Percentiles rank a stretch among this genome's conserved stretches.
phyloP scores from a whole-genome alignment of 2,113 vertebrate genomes.

The Poeciliopsis occidentalis region DNA sequence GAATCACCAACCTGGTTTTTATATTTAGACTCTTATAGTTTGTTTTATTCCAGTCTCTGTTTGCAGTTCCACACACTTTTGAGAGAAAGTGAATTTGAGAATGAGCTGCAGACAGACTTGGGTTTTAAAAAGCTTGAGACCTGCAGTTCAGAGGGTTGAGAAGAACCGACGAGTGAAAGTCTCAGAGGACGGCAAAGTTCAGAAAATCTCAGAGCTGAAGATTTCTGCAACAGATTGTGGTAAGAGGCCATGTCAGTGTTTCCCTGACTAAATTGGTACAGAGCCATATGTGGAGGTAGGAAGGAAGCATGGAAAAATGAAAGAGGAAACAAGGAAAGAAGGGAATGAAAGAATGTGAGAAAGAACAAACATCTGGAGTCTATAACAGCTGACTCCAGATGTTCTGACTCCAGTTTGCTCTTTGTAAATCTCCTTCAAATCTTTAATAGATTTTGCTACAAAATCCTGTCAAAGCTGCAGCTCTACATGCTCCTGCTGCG shows the following conservation, averaged over 20 bases:
- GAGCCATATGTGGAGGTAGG: too few species aligned
- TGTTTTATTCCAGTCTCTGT: conserved; percentile 11
- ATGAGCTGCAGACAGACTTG: conserved; percentile 1
- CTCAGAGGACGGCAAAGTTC: conserved; percentile 24
- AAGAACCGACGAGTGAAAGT: conserved; percentile 15
- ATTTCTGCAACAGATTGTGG: conserved; percentile 17
- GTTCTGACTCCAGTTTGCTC: too few species aligned
- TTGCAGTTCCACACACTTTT: conserved; percentile 6
- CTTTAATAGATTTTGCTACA: too few species aligned
- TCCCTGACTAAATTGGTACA: background rate
- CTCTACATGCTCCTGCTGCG: too few species aligned
- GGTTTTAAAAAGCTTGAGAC: conserved; percentile 14
- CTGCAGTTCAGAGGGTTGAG: conserved; percentile 28
- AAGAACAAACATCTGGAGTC: too few species aligned
- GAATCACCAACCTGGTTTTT: conserved; percentile 8
- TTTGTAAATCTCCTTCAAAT: too few species aligned
- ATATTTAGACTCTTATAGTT: conserved; percentile 10
- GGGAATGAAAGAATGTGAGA: background rate
- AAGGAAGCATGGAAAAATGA: too few species aligned
- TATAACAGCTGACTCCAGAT: too few species aligned
- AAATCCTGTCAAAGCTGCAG: too few species aligned
- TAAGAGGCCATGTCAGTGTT: background rate
- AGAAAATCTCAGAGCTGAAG: conserved; percentile 12
- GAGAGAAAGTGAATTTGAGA: conserved; percentile 10
- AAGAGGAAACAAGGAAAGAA: too few species aligned